Percentiles rank a stretch among this genome's conserved stretches.
Evolutionary conservation across 2,888 invertebrate genomes (phyloP).

Genomic region (Sycophila texana): DNA sequence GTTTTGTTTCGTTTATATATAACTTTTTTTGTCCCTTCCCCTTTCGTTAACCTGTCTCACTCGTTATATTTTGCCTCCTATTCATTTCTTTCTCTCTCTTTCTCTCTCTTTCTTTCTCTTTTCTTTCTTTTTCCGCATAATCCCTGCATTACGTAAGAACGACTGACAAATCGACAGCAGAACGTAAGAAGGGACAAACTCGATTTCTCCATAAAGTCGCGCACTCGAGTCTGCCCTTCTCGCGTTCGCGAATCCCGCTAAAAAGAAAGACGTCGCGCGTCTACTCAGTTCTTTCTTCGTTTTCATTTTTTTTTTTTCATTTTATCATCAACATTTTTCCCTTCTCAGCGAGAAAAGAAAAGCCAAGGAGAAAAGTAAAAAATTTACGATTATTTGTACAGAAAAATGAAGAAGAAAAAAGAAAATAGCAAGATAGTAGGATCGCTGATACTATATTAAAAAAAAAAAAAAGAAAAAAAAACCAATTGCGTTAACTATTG

Average conservation of each 20-base stretch:
- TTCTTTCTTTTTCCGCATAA: slow-evolving; percentile 30
- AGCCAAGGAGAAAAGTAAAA: slow-evolving; percentile 55
- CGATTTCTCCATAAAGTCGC: slow-evolving; percentile 37
- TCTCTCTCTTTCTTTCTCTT: slow-evolving; percentile 9
- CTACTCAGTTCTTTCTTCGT: slow-evolving; percentile 20
- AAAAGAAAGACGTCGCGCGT: slow-evolving; percentile 29
- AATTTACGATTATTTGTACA: slow-evolving; percentile 46
- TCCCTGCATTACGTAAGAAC: slow-evolving; percentile 35
- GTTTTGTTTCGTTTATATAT: slow-evolving; percentile 59
- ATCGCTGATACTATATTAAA: slow-evolving; percentile 63
- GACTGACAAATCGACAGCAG: slow-evolving; percentile 40
- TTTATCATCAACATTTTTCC: slow-evolving; percentile 16
- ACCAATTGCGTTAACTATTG: slow-evolving; percentile 58
- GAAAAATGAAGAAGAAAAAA: slow-evolving; percentile 58
- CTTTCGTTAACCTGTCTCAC: slow-evolving; percentile 28
- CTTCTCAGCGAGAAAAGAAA: slow-evolving; percentile 38
- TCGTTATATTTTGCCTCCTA: slow-evolving; percentile 25
- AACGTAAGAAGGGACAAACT: slow-evolving; percentile 50
- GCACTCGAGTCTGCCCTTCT: background rate
- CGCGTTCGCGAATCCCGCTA: slow-evolving; percentile 1
- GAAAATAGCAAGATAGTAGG: slow-evolving; percentile 62
- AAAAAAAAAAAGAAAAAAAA: slow-evolving; percentile 47
- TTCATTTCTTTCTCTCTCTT: slow-evolving; percentile 35
- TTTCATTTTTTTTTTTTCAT: slow-evolving; percentile 15
- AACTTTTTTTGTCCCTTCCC: slow-evolving; percentile 32